Evolutionary conservation across 2,113 vertebrate genomes (phyloP).

Genomic region (Etheostoma spectabile): DNA sequence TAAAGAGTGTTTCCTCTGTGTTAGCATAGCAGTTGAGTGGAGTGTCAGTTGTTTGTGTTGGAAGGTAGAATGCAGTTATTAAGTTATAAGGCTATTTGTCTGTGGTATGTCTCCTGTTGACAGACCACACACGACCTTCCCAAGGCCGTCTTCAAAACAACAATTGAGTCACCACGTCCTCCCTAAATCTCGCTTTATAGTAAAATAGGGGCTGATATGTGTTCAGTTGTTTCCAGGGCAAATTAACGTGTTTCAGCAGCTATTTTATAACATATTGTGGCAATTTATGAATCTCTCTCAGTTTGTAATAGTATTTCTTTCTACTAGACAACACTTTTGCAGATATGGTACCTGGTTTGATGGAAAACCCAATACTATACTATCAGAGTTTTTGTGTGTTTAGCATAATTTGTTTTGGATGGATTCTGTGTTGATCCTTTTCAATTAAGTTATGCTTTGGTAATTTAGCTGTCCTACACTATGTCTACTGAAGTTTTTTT

Average conservation of each 20-base stretch:
- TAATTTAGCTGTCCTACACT: background rate
- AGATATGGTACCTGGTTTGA: background rate
- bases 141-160: background rate
- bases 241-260: conserved; percentile 6
- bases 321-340: background rate
- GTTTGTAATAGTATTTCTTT: background rate
- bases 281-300: background rate
- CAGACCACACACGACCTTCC: conserved; percentile 11
- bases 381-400: background rate
- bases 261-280: background rate
- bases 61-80: conserved; percentile 3
- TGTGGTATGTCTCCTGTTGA: conserved; percentile 3
- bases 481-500: background rate
- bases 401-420: background rate
- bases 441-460: background rate
- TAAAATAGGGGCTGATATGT: background rate
- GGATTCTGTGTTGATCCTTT: background rate
- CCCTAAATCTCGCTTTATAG: conserved; percentile 18
- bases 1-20: conserved; percentile 2
- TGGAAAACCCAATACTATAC: background rate
- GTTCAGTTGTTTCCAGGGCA: background rate
- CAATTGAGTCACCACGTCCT: background rate
- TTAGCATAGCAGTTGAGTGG: background rate
- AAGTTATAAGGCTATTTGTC: background rate
- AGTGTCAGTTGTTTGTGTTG: background rate